Conservation (phyloP, 1,140 invertebrate genomes). For the Musca domestica region DNA sequence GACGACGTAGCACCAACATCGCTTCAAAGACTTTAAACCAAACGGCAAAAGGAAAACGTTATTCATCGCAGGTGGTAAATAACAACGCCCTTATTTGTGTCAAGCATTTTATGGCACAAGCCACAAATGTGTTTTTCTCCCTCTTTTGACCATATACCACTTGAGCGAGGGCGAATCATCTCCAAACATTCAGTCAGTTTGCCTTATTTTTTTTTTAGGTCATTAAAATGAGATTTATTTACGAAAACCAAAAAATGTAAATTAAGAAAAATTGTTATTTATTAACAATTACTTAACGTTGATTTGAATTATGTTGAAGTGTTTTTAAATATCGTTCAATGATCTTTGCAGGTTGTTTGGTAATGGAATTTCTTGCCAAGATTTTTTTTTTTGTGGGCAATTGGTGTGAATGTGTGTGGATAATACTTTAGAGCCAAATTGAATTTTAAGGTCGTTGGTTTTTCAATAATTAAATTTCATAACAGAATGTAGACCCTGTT, state of each 20-base stretch:
- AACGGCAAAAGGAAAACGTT: not conserved
- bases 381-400: no score
- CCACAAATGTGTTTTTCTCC: not conserved
- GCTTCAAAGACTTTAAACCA: not conserved
- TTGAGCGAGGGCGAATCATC: not conserved
- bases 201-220: slow-evolving; percentile 2
- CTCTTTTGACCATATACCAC: not conserved
- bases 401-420: no score
- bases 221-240: not conserved
- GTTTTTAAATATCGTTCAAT: no score
- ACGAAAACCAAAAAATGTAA: not conserved
- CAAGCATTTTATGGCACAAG: slow-evolving; percentile 18
- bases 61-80: slow-evolving; percentile 15
- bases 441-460: no score
- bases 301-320: no score
- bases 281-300: no score
- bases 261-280: not conserved
- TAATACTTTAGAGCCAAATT: no score
- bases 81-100: slow-evolving; percentile 19
- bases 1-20: not conserved
- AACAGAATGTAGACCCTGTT: no score
- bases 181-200: not conserved
- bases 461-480: no score
- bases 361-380: no score
- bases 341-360: no score